Evolutionary conservation across 2,113 vertebrate species (phyloP).

Genomic region (Solea senegalensis): DNA sequence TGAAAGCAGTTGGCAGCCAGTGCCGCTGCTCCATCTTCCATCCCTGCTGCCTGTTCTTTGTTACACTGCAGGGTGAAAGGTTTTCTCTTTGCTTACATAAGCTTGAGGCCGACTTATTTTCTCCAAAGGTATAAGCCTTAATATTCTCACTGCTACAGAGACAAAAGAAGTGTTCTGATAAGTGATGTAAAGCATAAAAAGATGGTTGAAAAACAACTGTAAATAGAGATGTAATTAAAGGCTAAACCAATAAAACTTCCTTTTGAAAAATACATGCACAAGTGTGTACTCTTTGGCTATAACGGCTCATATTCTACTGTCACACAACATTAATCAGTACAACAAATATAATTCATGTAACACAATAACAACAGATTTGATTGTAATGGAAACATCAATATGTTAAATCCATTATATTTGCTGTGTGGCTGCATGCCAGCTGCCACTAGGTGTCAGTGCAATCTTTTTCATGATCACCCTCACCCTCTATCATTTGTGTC

Average conservation of each 20-base stretch:
- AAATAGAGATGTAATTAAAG: slow-evolving; percentile 78
- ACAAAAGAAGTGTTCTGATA: slow-evolving; percentile 40
- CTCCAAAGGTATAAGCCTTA: slow-evolving; percentile 16
- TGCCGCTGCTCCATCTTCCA: background rate
- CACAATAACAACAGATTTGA: too few species aligned
- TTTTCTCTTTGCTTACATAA: slow-evolving; percentile 4
- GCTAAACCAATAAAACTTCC: slow-evolving; percentile 61
- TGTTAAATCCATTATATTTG: too few species aligned
- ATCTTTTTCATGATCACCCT: background rate
- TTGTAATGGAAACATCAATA: too few species aligned
- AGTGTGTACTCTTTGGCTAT: background rate
- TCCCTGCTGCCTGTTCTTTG: background rate
- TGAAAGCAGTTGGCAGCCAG: background rate
- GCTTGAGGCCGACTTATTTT: slow-evolving; percentile 19
- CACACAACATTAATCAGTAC: too few species aligned
- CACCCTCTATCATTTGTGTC: too few species aligned
- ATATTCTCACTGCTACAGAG: slow-evolving; percentile 5
- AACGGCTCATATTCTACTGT: too few species aligned
- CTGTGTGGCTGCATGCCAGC: background rate
- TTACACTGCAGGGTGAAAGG: slow-evolving; percentile 1
- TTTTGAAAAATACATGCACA: slow-evolving; percentile 56
- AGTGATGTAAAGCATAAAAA: slow-evolving; percentile 32
- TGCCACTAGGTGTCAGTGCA: slow-evolving; percentile 54
- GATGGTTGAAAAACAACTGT: slow-evolving; percentile 65
- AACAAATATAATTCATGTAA: too few species aligned